A percentile compares a stretch with the other conserved stretches of the same genome.
Conservation (phyloP, 1,140 invertebrate species). For the Gryon sp. region DNA sequence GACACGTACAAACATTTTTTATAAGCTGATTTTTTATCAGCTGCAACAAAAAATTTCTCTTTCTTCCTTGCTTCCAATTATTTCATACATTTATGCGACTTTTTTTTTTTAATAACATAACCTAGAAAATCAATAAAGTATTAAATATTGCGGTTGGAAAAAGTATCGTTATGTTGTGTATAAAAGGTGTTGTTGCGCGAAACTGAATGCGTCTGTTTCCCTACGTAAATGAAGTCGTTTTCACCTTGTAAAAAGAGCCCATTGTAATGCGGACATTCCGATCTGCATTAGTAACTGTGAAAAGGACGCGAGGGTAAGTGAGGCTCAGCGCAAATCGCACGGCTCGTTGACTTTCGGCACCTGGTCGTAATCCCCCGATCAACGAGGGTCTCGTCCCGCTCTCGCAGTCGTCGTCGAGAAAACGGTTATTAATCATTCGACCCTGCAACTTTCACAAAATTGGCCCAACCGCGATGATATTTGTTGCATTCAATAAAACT, state of each 20-base stretch:
- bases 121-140: too few species aligned
- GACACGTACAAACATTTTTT: constrained; percentile 8
- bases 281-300: constrained; percentile 35
- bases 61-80: too few species aligned
- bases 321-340: constrained; percentile 41
- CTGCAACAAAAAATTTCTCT: too few species aligned
- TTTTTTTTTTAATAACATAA: too few species aligned
- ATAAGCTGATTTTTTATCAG: constrained; percentile 28
- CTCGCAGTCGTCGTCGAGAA: constrained; percentile 1
- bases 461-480: constrained; percentile 37
- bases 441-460: constrained; percentile 45
- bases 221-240: constrained; percentile 50
- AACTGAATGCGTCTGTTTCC: constrained; percentile 33
- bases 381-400: constrained; percentile 43
- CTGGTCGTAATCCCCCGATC: constrained; percentile 60
- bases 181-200: too few species aligned
- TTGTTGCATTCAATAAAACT: constrained; percentile 28
- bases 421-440: constrained; percentile 55
- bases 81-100: too few species aligned
- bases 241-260: constrained; percentile 47
- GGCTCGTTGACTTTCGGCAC: constrained; percentile 63
- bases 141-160: too few species aligned
- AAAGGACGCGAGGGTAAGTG: constrained; percentile 16
- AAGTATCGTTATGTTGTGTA: too few species aligned
- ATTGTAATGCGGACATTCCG: constrained; percentile 51